Conservation (phyloP, 2,888 invertebrate species). For the Halictus ligatus region DNA sequence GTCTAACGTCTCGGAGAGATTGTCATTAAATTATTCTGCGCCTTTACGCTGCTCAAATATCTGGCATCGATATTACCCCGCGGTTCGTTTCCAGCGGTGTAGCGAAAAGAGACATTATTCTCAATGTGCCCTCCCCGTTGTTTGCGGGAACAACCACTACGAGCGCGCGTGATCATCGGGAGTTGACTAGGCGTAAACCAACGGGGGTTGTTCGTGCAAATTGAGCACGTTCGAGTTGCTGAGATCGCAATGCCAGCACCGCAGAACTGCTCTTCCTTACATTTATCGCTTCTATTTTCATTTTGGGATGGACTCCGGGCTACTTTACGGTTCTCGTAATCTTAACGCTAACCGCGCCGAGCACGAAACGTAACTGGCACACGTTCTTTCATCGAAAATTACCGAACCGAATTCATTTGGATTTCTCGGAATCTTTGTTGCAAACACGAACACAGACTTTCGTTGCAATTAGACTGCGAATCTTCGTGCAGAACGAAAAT, state of each 20-base stretch:
- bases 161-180: slow-evolving; percentile 55
- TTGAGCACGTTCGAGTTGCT: slow-evolving; percentile 62
- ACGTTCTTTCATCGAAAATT: background rate
- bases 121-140: slow-evolving; percentile 38
- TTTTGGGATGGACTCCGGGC: slow-evolving; percentile 17
- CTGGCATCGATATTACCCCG: slow-evolving; percentile 24
- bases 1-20: slow-evolving; percentile 18
- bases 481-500: too few species aligned
- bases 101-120: slow-evolving; percentile 56
- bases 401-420: background rate
- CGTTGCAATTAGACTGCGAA: too few species aligned
- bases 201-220: slow-evolving; percentile 56
- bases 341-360: background rate
- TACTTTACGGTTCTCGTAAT: slow-evolving; percentile 6
- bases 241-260: slow-evolving; percentile 49
- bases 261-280: slow-evolving; percentile 41
- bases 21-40: slow-evolving; percentile 54
- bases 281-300: slow-evolving; percentile 44
- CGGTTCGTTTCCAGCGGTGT: slow-evolving; percentile 28
- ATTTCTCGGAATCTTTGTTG: background rate
- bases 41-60: slow-evolving; percentile 32
- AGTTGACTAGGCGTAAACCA: slow-evolving; percentile 60
- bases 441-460: background rate
- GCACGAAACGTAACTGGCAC: background rate
- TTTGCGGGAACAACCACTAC: slow-evolving; percentile 48